A percentile compares a stretch with the other conserved stretches of the same genome.
phyloP scores from a whole-genome alignment of 2,113 vertebrate genomes.

The Arenaria interpres region DNA sequence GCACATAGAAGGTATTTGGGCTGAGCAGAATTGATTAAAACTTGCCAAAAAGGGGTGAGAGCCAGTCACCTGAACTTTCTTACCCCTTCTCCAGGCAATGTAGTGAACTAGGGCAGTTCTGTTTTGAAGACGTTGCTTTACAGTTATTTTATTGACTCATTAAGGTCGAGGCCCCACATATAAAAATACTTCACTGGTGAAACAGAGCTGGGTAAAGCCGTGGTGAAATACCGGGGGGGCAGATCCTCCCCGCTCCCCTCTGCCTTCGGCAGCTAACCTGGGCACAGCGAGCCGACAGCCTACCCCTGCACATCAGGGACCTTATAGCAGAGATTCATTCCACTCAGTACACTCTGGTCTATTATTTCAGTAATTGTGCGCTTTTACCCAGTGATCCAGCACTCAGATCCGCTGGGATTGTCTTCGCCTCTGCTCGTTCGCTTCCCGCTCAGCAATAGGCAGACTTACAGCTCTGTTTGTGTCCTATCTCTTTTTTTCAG shows the following conservation, averaged over 20 bases:
- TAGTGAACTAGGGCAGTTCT: background rate
- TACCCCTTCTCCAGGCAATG: background rate
- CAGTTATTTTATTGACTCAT: background rate
- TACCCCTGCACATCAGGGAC: background rate
- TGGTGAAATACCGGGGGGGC: background rate
- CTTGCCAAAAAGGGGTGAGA: background rate
- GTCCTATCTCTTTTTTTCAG: background rate
- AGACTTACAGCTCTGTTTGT: background rate
- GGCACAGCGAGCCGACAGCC: background rate
- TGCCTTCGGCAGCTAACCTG: too few relatives aligned
- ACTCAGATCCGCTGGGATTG: background rate
- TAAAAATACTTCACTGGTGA: background rate
- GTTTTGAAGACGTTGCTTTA: background rate
- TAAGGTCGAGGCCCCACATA: background rate
- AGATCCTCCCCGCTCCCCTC: background rate
- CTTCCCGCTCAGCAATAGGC: background rate
- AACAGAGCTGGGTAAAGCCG: too few relatives aligned
- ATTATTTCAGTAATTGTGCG: background rate
- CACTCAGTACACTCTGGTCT: background rate
- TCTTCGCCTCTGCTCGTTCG: background rate
- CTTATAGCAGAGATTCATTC: background rate
- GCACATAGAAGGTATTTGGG: background rate
- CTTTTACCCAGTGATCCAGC: background rate
- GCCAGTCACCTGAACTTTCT: background rate
- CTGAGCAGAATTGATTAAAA: background rate